A percentile compares a stretch with the other conserved stretches of the same genome.
phyloP scores from a whole-genome alignment of 2,797 vertebrate species.

The Peromyscus aztecus region DNA sequence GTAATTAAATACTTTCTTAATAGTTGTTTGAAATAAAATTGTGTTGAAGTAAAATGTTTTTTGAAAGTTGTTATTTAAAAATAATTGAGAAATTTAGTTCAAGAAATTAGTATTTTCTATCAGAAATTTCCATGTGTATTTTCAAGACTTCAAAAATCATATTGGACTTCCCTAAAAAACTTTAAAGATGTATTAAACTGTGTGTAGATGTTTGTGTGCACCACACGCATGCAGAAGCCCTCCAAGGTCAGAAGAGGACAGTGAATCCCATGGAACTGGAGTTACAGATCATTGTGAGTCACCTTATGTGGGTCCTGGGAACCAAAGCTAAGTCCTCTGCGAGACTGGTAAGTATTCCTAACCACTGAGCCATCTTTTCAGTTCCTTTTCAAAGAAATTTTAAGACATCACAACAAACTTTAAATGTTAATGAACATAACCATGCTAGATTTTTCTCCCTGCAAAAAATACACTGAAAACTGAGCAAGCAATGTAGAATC shows the following conservation, averaged over 20 bases:
- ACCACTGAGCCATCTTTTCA: neutral
- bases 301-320: neutral
- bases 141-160: neutral
- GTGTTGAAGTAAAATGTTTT: neutral
- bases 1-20: neutral
- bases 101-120: neutral
- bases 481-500: neutral
- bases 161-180: neutral
- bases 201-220: neutral
- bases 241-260: neutral
- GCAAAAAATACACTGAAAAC: constrained; percentile 8
- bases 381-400: neutral
- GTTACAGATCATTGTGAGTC: neutral
- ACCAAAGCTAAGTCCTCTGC: neutral
- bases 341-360: neutral
- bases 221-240: neutral
- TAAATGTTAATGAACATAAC: constrained; percentile 23
- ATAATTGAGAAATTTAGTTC: neutral
- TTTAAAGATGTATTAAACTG: neutral
- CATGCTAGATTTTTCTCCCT: neutral
- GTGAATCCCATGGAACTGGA: neutral
- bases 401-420: neutral
- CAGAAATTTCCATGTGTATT: neutral
- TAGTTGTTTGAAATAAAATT: neutral
- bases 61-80: neutral